Evolutionary conservation across 2,797 vertebrate species (phyloP).

Genomic region (Telmatherina bonti): DNA sequence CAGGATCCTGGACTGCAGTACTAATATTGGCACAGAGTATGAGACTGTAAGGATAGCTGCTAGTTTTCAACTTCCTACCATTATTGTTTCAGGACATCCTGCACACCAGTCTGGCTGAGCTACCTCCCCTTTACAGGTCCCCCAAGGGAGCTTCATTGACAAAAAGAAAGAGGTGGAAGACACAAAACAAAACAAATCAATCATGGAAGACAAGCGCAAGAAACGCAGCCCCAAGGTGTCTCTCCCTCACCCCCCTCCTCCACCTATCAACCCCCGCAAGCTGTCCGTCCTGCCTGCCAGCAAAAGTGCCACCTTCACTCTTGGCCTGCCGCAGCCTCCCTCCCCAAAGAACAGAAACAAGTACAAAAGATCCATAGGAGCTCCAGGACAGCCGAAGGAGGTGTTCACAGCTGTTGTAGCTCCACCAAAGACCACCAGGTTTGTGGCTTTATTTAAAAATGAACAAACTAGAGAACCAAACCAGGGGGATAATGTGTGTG

Average conservation of each 20-base stretch:
- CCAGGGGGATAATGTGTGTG: neutral
- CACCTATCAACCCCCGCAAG: slow-evolving; percentile 87
- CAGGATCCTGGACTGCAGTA: slow-evolving; percentile 40
- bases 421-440: slow-evolving; percentile 83
- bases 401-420: slow-evolving; percentile 74
- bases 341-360: slow-evolving; percentile 93
- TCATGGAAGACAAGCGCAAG: slow-evolving; percentile 95
- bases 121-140: neutral
- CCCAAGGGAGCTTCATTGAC: neutral
- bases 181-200: slow-evolving; percentile 5
- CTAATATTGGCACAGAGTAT: slow-evolving; percentile 35
- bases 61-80: slow-evolving; percentile 54
- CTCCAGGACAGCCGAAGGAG: slow-evolving; percentile 80
- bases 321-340: slow-evolving; percentile 91
- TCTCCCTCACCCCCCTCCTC: slow-evolving; percentile 84
- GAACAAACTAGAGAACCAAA: neutral
- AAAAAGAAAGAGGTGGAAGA: neutral
- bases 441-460: slow-evolving; percentile 33
- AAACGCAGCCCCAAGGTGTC: slow-evolving; percentile 92
- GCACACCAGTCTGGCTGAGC: slow-evolving; percentile 14
- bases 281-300: slow-evolving; percentile 89
- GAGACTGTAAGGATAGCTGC: slow-evolving; percentile 19
- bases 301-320: slow-evolving; percentile 91
- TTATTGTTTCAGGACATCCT: slow-evolving; percentile 65
- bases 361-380: slow-evolving; percentile 88